These are phyloP conservation scores for Volucella bombylans DNA, from an alignment of 2,888 invertebrate genomes.

Conservation along the genomic window DNA sequence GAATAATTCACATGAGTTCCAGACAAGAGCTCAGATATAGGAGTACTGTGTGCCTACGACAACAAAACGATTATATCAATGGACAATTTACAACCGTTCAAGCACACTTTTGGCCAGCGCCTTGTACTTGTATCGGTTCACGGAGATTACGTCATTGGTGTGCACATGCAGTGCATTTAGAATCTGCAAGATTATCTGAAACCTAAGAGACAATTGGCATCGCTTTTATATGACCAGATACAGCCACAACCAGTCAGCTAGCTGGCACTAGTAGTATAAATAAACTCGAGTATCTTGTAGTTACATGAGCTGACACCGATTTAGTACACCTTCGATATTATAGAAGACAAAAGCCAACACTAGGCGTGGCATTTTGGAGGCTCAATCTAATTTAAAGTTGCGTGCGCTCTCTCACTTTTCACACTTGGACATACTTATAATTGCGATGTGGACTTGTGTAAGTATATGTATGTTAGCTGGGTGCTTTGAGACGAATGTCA, in stretches of 20 bases:
- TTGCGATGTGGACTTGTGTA: not conserved
- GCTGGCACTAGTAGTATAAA: too few species aligned
- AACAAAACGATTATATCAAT: constrained; percentile 67
- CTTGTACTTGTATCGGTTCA: not conserved
- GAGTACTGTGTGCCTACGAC: constrained; percentile 5
- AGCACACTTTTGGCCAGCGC: constrained; percentile 62
- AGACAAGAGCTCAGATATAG: constrained; percentile 14
- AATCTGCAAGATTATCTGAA: constrained; percentile 58
- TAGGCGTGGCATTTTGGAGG: constrained; percentile 63
- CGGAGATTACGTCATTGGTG: constrained; percentile 35
- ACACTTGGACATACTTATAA: not conserved
- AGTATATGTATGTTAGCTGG: not conserved
- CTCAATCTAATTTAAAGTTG: constrained; percentile 45
- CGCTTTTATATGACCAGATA: constrained; percentile 39
- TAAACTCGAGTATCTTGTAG: constrained; percentile 28
- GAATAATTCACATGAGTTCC: constrained; percentile 58
- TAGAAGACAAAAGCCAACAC: constrained; percentile 52
- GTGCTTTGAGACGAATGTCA: constrained; percentile 48
- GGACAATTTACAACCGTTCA: constrained; percentile 64
- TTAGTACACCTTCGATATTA: constrained; percentile 62
- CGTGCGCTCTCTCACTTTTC: constrained; percentile 44
- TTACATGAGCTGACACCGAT: constrained; percentile 67
- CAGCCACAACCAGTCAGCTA: not conserved
- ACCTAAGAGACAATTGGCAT: constrained; percentile 38
- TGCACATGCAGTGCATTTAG: constrained; percentile 50